phyloP scores from a whole-genome alignment of 2,113 vertebrate genomes.

The Calidris pugnax region DNA sequence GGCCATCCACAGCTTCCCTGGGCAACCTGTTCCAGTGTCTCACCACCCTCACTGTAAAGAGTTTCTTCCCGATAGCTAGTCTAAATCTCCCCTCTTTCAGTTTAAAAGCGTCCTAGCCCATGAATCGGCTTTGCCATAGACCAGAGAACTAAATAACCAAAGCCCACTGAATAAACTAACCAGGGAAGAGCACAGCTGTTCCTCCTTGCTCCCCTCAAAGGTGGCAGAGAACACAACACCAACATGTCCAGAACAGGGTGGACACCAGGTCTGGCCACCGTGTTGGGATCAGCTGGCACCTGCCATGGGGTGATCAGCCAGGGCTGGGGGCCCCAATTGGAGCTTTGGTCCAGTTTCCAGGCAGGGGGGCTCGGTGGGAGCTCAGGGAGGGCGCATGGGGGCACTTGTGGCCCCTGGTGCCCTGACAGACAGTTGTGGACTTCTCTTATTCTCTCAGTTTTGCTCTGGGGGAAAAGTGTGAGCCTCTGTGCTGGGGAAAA shows the following conservation, averaged over 20 bases:
- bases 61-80: too few species aligned
- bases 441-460: background rate
- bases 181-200: background rate
- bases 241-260: background rate
- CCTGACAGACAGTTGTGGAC: background rate
- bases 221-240: background rate
- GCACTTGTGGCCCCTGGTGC: background rate
- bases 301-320: background rate
- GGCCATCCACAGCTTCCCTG: too few species aligned
- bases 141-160: background rate
- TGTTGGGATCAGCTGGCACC: accelerated
- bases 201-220: background rate
- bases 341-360: background rate
- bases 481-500: background rate
- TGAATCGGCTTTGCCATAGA: background rate
- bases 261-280: background rate
- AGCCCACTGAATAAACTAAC: background rate
- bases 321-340: accelerated
- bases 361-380: accelerated
- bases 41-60: too few species aligned
- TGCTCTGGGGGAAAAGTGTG: background rate
- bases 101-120: too few species aligned
- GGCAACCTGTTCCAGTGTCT: too few species aligned
- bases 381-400: accelerated
- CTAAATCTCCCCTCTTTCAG: too few species aligned